Percentiles rank a stretch among this genome's conserved stretches.
These are phyloP conservation scores for Drosophila ironensis DNA, from an alignment of 1,140 invertebrate genomes.

Conservation along the genomic window DNA sequence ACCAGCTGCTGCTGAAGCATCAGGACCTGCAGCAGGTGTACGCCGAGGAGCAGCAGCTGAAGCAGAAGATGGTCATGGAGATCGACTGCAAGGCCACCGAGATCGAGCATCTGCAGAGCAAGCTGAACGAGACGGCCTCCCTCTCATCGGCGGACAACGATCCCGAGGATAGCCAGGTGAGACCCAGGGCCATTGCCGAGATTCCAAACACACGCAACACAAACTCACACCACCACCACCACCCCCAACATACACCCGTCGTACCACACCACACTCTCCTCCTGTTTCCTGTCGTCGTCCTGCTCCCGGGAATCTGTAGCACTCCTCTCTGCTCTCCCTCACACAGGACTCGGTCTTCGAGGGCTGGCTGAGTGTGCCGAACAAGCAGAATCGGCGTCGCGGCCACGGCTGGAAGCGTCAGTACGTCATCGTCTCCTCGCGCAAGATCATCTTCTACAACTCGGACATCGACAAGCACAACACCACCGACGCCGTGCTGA, in stretches of 20 bases:
- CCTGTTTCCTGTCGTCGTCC: background rate
- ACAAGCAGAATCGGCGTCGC: conserved; percentile 97
- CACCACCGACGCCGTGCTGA: conserved; percentile 93
- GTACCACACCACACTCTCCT: conserved; percentile 13
- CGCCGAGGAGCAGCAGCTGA: conserved; percentile 86
- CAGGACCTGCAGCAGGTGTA: conserved; percentile 91
- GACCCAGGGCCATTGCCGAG: background rate
- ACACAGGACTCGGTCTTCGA: conserved; percentile 90
- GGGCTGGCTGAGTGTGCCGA: conserved; percentile 97
- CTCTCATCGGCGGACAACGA: conserved; percentile 94
- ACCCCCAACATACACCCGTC: conserved; percentile 6
- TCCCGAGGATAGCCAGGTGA: conserved; percentile 87
- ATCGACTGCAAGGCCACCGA: conserved; percentile 97
- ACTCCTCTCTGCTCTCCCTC: conserved; percentile 81
- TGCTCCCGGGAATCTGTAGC: conserved; percentile 42
- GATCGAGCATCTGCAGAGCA: conserved; percentile 95
- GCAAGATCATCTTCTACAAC: conserved; percentile 99
- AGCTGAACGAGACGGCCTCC: conserved; percentile 94
- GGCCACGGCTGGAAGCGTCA: conserved; percentile 97
- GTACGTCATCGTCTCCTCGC: conserved; percentile 97
- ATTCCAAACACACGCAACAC: conserved; percentile 17
- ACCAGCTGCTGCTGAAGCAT: conserved; percentile 91
- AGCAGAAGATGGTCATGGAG: conserved; percentile 95
- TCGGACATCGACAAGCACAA: conserved; percentile 97
- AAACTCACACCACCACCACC: conserved; percentile 1